Percentiles rank a stretch among this genome's conserved stretches.
phyloP scores from a whole-genome alignment of 2,797 vertebrate genomes.

The Sitta carolinensis region DNA sequence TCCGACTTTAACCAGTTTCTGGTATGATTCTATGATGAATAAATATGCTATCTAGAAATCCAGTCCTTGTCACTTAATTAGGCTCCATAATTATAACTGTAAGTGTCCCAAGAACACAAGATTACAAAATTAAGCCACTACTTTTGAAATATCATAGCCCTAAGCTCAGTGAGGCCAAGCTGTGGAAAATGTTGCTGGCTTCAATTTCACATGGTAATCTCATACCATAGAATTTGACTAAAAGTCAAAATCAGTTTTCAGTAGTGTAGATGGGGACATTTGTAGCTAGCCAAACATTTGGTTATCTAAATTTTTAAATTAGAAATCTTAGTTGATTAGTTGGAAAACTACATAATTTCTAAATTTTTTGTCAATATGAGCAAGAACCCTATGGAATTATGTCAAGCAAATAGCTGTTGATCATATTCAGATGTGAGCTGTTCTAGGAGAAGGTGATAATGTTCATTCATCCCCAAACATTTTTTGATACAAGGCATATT shows the following conservation, averaged over 20 bases:
- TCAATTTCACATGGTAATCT: not conserved
- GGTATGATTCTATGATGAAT: not conserved
- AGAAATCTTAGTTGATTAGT: not conserved
- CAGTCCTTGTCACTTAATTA: not conserved
- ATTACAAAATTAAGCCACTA: not conserved
- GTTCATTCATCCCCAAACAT: not conserved
- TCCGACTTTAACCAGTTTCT: not conserved
- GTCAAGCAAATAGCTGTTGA: not conserved
- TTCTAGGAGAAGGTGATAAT: not conserved
- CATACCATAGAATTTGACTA: not conserved
- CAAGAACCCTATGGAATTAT: not conserved
- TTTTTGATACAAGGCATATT: not conserved
- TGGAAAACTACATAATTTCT: not conserved
- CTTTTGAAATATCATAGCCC: not conserved
- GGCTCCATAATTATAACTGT: not conserved
- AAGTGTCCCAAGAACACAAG: not conserved
- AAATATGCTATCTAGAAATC: not conserved
- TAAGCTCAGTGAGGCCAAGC: not conserved
- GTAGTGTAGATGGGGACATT: not conserved
- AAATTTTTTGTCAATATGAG: not conserved
- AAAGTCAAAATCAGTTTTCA: not conserved
- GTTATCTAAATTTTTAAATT: not conserved
- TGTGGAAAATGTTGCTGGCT: not conserved
- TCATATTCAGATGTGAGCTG: not conserved
- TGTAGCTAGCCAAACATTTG: not conserved